Evolutionary conservation across 2,113 vertebrate species (phyloP).

Genomic region (Seriola rivoliana): DNA sequence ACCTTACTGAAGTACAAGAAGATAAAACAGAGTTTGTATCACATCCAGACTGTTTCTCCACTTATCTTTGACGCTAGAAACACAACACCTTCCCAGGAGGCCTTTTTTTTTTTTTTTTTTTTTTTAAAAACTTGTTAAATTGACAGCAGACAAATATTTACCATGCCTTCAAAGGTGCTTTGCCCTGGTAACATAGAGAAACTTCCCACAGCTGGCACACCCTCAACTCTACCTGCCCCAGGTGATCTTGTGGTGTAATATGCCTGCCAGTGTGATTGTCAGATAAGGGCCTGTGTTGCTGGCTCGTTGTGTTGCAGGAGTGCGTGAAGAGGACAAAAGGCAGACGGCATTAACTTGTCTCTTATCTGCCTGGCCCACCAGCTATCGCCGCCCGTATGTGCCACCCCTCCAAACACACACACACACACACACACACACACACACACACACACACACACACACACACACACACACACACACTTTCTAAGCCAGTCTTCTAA

Average conservation of each 20-base stretch:
- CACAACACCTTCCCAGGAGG: slow-evolving; percentile 48
- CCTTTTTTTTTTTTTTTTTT: not conserved
- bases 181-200: slow-evolving; percentile 44
- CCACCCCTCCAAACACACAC: slow-evolving; percentile 13
- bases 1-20: slow-evolving; percentile 12
- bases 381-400: slow-evolving; percentile 62
- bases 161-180: slow-evolving; percentile 69
- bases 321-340: slow-evolving; percentile 82
- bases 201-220: slow-evolving; percentile 58
- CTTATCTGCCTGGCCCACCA: slow-evolving; percentile 74
- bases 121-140: slow-evolving; percentile 62
- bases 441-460: slow-evolving; percentile 23
- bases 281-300: slow-evolving; percentile 75
- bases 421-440: slow-evolving; percentile 30
- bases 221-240: slow-evolving; percentile 60
- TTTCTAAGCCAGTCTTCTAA: slow-evolving; percentile 2
- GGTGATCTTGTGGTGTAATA: slow-evolving; percentile 58
- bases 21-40: slow-evolving; percentile 49
- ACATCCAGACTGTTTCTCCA: slow-evolving; percentile 48
- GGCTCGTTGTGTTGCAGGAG: slow-evolving; percentile 71
- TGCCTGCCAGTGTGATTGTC: slow-evolving; percentile 53
- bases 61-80: slow-evolving; percentile 66
- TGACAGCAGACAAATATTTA: slow-evolving; percentile 74
- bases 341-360: slow-evolving; percentile 77
- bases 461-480: slow-evolving; percentile 16